Base-by-base conservation (phyloP, 2,888 invertebrate species). In the Trilocha varians region DNA sequence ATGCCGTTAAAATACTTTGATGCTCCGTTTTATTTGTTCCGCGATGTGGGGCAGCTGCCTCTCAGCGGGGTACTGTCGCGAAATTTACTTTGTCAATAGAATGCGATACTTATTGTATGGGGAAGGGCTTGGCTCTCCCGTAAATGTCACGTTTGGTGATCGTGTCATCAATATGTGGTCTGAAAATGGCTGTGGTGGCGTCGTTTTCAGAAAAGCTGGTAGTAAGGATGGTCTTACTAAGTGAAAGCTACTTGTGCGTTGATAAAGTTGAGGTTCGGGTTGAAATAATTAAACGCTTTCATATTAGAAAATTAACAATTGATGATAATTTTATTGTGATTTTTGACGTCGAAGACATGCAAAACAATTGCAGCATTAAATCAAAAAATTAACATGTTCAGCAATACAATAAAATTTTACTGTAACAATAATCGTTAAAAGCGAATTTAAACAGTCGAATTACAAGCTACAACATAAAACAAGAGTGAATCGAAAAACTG, bases 31-130 rank as follows among this genome's bases (percentile, higher is more conserved):
- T 65, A 62, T 67, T 60, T 53, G 59, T 55, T 55, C 39, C 43
- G 52, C 57, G 54, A 69, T 59, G 59, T 52, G 50, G 59, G 57
- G 69, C 75, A 74, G 76, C 67, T 72, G 78, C 55, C 57, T 46
- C 63, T 59, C 64, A 56, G 57, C 55, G 59, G 68, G 78, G 72
- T 68, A 64, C 13, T 25, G 25, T 9, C n/a, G 25, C 25, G 2
- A 25, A 25, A 25, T 3, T 25, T 11, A 25, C 25, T 11, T 6
- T 25, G 11, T 25, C 25, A 25, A 25, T 25, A 25, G 25, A 9
- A 11, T 25, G 25, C 6, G 8, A 6, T 25, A 9, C 25, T 2
- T 25, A 25, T 25, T 25, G 25, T 25, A 5, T 25, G 25, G 25
- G 5, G 2, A 25, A 25, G 25, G 25, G 25, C 8, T 25, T 25